These are phyloP conservation scores for Lasaia peninsularis DNA, from an alignment of 1,140 invertebrate species.

Conservation along the genomic window DNA sequence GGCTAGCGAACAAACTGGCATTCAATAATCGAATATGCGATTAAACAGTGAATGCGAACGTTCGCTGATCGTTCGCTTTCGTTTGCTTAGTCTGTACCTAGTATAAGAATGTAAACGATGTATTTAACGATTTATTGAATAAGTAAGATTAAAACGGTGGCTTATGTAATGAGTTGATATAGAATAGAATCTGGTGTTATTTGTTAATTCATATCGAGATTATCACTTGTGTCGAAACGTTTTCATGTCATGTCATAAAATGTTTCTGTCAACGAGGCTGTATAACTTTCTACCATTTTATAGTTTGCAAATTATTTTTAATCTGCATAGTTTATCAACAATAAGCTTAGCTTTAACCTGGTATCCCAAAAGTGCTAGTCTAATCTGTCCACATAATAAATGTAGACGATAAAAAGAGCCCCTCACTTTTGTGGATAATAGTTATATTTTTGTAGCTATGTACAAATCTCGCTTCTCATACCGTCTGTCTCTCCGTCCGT, in stretches of 20 bases:
- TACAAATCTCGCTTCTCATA: slow-evolving; percentile 29
- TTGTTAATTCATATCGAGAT: background rate
- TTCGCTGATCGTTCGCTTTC: too few species aligned
- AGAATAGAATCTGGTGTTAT: slow-evolving; percentile 1
- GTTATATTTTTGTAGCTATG: slow-evolving; percentile 25
- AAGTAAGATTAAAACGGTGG: background rate
- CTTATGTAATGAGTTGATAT: background rate
- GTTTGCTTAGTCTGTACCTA: too few species aligned
- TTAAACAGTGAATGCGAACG: too few species aligned
- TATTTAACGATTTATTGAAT: slow-evolving; percentile 1
- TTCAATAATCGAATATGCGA: too few species aligned
- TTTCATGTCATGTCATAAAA: background rate
- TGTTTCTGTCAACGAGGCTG: background rate
- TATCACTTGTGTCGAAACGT: background rate
- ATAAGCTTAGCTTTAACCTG: too few species aligned
- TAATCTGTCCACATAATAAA: too few species aligned
- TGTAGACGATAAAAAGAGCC: background rate
- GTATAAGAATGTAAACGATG: slow-evolving; percentile 33
- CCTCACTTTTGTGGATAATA: slow-evolving; percentile 14
- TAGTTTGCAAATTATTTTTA: slow-evolving; percentile 3
- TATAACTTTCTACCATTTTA: background rate
- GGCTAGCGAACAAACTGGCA: too few species aligned
- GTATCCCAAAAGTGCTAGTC: too few species aligned
- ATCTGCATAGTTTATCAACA: background rate
- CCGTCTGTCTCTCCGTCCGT: slow-evolving; percentile 34